Conservation (phyloP, 1,140 invertebrate genomes). For the Anagrus nilaparvatae region DNA sequence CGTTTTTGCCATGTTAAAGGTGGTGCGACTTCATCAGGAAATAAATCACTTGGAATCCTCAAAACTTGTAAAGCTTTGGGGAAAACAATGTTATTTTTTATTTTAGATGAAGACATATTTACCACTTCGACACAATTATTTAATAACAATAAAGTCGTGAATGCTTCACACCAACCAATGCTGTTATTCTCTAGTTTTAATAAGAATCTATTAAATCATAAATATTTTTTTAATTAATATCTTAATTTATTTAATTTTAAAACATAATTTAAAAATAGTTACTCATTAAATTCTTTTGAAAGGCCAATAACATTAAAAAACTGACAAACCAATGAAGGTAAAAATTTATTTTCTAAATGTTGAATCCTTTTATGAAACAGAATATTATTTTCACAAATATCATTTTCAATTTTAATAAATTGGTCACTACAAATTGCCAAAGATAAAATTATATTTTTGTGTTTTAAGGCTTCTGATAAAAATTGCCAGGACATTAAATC, state of each 20-base stretch:
- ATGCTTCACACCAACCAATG: too few species aligned
- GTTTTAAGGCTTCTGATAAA: constrained; percentile 12
- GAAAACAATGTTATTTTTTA: constrained; percentile 16
- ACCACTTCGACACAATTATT: too few species aligned
- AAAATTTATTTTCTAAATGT: constrained; percentile 30
- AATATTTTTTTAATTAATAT: too few species aligned
- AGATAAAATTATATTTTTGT: constrained; percentile 15
- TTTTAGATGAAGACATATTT: too few species aligned
- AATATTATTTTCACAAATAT: constrained; percentile 18
- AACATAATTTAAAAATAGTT: constrained; percentile 16
- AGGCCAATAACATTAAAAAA: constrained; percentile 46
- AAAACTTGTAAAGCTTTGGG: constrained; percentile 1
- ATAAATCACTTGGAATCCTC: constrained; percentile 13
- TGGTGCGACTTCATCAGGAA: constrained; percentile 17
- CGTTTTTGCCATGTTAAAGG: constrained; percentile 16
- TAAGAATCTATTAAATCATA: too few species aligned
- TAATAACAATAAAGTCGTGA: too few species aligned
- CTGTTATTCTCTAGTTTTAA: too few species aligned
- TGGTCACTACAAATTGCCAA: constrained; percentile 17
- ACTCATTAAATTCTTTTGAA: constrained; percentile 44
- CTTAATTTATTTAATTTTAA: too few species aligned
- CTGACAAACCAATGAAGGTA: constrained; percentile 45
- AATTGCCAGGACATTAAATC: constrained; percentile 26
- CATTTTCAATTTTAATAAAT: constrained; percentile 9
- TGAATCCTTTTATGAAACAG: constrained; percentile 12